Evolutionary conservation across 1,140 invertebrate species (phyloP), one percentile per base, ranked within the genome.

Genomic region (Aradophagus sp.): DNA sequence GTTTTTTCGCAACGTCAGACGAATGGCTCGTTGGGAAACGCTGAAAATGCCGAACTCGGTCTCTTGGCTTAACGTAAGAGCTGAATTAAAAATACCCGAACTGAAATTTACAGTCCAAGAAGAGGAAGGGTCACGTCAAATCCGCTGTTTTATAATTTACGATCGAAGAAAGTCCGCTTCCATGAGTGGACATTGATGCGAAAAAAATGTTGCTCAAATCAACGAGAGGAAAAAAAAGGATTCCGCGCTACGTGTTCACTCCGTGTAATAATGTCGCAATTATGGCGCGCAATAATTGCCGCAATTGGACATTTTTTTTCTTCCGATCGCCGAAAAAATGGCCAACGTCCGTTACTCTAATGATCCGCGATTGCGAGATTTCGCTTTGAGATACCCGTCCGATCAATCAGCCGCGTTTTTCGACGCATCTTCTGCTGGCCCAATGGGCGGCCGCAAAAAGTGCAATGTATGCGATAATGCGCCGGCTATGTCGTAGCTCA

Each of bases 391-490:
- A n/a, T n/a, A n/a, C n/a, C n/a, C n/a, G n/a, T 20, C 32, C 20
- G 42, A 59, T 59, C 44, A 48, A 59, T 48, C 35, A 39, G 31
- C 13, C 12, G 14, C 0, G 50, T 65, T 65, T 65, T 65, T 52
- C 41, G 39, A 35, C 12, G 31, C 32, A 27, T 47, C 31, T 36
- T 12, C 23, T 35, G 23, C 48, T n/a, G 41, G 29, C 31, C 50
- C 31, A 41, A 45, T 47, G 39, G 41, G 41, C 20, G 29, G 27
- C 8, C 12, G 31, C 53, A 74, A 72, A 74, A 74, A 70, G 52
- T 35, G 47, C 47, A 71, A 67, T 65, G 62, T 70, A 74, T 74
- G 72, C 50, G 66, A 74, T 70, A 70, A 74, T 74, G 66, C 66
- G 66, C 50, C 56, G 59, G 38, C 66, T 62, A 67, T 66, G 61